Percentiles rank a stretch among this genome's conserved stretches.
Evolutionary conservation across 2,797 vertebrate genomes (phyloP).

Genomic region (Cirrhinus mrigala): DNA sequence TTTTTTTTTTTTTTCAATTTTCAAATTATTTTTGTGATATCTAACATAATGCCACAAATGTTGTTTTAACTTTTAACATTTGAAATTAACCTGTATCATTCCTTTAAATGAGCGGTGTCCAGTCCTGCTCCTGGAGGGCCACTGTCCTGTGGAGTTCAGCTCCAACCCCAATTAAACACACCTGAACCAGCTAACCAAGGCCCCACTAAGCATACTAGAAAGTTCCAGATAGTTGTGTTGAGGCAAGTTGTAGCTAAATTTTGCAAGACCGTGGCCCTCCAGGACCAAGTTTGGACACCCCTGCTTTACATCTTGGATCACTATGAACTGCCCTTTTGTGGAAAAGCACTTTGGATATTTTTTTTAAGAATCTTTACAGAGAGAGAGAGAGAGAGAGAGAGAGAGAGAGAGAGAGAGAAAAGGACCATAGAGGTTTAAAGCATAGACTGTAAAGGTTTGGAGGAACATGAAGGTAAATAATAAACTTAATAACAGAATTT

Average conservation of each 20-base stretch:
- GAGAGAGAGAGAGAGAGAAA: background rate
- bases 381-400: background rate
- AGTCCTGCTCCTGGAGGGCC: no score
- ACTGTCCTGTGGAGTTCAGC: no score
- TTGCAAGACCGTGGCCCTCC: no score
- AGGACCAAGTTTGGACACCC: no score
- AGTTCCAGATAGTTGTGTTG: no score
- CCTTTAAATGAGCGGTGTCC: background rate
- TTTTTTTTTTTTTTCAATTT: no score
- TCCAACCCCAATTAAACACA: no score
- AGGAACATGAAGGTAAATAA: background rate
- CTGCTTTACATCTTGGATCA: background rate
- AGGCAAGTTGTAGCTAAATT: no score
- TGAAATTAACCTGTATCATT: background rate
- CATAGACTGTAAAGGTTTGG: background rate
- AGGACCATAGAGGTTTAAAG: background rate
- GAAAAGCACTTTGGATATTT: background rate
- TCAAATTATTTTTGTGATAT: no score
- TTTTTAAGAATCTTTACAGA: background rate
- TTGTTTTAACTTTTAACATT: background rate
- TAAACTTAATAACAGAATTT: background rate
- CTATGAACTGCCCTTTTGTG: background rate
- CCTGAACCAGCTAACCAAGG: no score
- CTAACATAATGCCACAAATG: background rate
- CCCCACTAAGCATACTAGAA: no score